These are phyloP conservation scores for Nebria ingens DNA, from an alignment of 1,140 invertebrate species.

Conservation along the genomic window DNA sequence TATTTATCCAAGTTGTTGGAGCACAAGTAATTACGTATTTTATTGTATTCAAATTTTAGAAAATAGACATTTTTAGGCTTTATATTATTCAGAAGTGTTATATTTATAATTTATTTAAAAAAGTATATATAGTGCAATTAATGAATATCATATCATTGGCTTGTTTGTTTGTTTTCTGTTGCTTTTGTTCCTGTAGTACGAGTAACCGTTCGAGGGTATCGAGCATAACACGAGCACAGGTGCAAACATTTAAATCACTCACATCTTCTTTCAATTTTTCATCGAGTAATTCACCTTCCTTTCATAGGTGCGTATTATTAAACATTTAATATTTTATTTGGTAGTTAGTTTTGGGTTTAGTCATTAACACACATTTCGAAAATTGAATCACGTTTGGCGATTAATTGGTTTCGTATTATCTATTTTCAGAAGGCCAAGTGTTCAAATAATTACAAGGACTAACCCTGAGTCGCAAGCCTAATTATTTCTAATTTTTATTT, in stretches of 20 bases:
- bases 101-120: too few species aligned
- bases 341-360: background rate
- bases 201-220: constrained; percentile 41
- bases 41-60: too few species aligned
- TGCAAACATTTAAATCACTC: constrained; percentile 41
- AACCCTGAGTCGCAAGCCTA: constrained; percentile 5
- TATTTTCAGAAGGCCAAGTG: constrained; percentile 5
- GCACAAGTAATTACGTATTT: too few species aligned
- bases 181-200: constrained; percentile 25
- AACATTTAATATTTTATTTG: background rate
- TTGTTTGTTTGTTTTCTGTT: constrained; percentile 15
- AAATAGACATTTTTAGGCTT: too few species aligned
- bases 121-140: too few species aligned
- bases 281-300: constrained; percentile 26
- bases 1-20: too few species aligned
- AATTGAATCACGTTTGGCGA: constrained; percentile 4
- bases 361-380: too few species aligned
- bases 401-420: constrained; percentile 3
- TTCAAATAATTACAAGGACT: background rate
- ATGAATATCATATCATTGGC: background rate
- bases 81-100: too few species aligned
- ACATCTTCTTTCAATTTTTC: constrained; percentile 41
- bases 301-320: constrained; percentile 24
- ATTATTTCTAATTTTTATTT: background rate
- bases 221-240: constrained; percentile 44